phyloP scores from a whole-genome alignment of 2,113 vertebrate species.

The Proteles cristata region DNA sequence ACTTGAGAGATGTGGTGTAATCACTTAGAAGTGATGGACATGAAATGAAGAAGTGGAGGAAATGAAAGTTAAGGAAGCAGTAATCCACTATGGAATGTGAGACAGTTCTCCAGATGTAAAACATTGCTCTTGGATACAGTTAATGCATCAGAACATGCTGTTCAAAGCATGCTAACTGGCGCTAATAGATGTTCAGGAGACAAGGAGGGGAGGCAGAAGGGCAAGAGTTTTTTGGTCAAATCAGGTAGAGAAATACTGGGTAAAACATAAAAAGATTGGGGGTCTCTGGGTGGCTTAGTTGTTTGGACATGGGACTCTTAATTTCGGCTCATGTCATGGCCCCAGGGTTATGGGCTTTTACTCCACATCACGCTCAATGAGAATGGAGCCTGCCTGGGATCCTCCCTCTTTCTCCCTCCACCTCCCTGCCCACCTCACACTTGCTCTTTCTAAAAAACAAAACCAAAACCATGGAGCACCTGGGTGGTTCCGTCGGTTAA shows the following conservation, averaged over 20 bases:
- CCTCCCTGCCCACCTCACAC: too few species aligned
- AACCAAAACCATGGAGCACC: too few species aligned
- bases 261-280: neutral
- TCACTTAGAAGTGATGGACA: neutral
- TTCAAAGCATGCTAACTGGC: neutral
- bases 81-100: neutral
- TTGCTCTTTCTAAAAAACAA: too few species aligned
- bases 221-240: neutral
- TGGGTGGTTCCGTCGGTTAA: too few species aligned
- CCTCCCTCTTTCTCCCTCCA: too few species aligned
- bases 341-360: too few species aligned
- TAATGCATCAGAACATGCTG: neutral
- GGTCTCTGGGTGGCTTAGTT: too few species aligned
- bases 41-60: neutral
- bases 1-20: neutral
- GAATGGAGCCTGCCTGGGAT: too few species aligned
- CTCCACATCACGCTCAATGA: too few species aligned
- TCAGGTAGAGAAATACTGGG: neutral
- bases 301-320: too few species aligned
- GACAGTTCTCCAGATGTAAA: neutral
- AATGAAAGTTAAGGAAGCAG: neutral
- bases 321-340: too few species aligned
- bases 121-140: neutral
- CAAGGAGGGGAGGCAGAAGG: fast-evolving
- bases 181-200: neutral